Evolutionary conservation across 2,797 vertebrate genomes (phyloP), one percentile per base, ranked within the genome.

Genomic region (Falco rusticolus): DNA sequence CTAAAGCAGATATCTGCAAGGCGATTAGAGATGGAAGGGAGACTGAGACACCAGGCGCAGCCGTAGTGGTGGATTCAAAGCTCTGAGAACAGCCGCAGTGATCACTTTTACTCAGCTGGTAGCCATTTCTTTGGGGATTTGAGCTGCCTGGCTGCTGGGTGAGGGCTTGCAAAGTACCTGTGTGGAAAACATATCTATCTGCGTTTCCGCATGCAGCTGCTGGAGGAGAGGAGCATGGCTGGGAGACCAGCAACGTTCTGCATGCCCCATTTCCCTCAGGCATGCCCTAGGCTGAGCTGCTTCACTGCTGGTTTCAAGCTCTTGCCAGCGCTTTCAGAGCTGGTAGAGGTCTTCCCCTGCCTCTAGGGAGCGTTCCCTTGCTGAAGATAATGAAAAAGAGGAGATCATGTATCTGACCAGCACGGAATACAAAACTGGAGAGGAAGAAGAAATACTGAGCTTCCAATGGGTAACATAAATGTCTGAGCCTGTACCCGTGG

Each of bases 91-190:
- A 88, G 63, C 43, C 71, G 59, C 3, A 0, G 57, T 77, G 65
- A 39, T 95, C 81, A 25, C 76, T 96, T 87, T 61, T 78, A n/a
- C 68, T 96, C 78, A 71, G 57, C 68, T 85, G 65, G 78, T 57
- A 83, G 71, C 60, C 57, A 25, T 64, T 89, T 90, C 53, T 57
- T 91, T 74, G 68, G 77, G 74, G 81, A 80, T 90, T 82, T 87
- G 71, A 56, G 71, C 90, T 80, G 71, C 41, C 76, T 91, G 85
- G 54, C 66, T 1, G 4, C 70, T 72, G 80, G 50, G 54, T 29
- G 31, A 71, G 71, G 81, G 56, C 66, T 91, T 93, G 84, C 59
- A 70, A 84, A 88, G 83, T 41, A 79, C 22, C 56, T 65, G 63
- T 5, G 4, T 81, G 45, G 77, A 81, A 96, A 94, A 91, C 34